Evolutionary conservation across 2,888 invertebrate species (phyloP).

Genomic region (Lochmaea crataegi): DNA sequence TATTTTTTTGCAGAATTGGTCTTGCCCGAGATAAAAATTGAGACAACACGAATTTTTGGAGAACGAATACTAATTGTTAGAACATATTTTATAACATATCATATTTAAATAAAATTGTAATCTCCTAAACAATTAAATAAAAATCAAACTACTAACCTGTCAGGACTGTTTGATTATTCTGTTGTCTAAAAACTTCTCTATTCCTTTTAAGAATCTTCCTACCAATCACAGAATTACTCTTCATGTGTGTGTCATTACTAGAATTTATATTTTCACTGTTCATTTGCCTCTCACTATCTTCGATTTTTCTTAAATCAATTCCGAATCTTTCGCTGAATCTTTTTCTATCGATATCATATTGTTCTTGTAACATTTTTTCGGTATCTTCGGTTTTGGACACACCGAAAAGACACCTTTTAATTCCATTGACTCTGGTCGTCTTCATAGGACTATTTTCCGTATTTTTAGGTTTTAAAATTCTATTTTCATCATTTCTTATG

Average conservation of each 20-base stretch:
- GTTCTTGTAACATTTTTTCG: conserved; percentile 70
- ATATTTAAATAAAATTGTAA: too few relatives aligned
- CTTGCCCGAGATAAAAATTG: too few relatives aligned
- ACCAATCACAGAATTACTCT: conserved; percentile 34
- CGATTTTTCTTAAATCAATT: conserved; percentile 68
- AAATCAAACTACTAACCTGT: conserved; percentile 39
- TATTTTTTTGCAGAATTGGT: too few relatives aligned
- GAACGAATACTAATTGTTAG: too few relatives aligned
- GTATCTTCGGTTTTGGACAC: conserved; percentile 71
- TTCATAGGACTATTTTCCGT: conserved; percentile 34
- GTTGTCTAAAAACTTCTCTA: conserved; percentile 42
- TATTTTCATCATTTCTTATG: conserved; percentile 40
- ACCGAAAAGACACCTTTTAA: conserved; percentile 73
- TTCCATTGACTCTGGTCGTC: conserved; percentile 27
- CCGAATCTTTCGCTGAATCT: conserved; percentile 72
- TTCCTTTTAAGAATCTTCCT: conserved; percentile 39
- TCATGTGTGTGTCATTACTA: conserved; percentile 27
- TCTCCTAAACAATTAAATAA: too few relatives aligned
- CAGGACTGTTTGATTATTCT: conserved; percentile 37
- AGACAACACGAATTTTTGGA: too few relatives aligned
- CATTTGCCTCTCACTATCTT: conserved; percentile 56
- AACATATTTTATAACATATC: too few relatives aligned
- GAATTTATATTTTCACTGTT: conserved; percentile 36
- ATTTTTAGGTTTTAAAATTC: conserved; percentile 42
- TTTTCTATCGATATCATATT: conserved; percentile 70